Conservation (phyloP, 2,888 invertebrate genomes). For the Pseudeuparius sepicola region DNA sequence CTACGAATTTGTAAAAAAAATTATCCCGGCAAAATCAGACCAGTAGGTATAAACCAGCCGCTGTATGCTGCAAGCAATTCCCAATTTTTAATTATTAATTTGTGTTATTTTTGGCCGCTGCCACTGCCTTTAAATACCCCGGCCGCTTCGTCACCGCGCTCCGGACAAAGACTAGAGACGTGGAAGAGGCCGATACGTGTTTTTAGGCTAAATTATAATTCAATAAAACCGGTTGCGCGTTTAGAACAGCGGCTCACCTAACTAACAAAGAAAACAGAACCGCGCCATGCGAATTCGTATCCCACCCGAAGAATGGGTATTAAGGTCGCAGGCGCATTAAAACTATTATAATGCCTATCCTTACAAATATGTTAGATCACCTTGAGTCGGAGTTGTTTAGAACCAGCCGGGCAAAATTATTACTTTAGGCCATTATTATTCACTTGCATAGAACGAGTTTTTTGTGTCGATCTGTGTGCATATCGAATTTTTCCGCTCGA, state of each 20-base stretch:
- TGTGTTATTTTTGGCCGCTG: too few species aligned
- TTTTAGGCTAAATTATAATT: constrained; percentile 40
- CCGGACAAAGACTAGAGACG: too few species aligned
- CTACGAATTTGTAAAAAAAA: too few species aligned
- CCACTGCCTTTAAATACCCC: too few species aligned
- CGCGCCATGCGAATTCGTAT: constrained; percentile 33
- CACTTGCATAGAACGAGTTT: constrained; percentile 29
- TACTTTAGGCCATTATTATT: constrained; percentile 32
- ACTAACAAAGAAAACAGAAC: constrained; percentile 38
- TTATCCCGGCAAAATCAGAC: too few species aligned
- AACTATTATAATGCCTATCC: too few species aligned
- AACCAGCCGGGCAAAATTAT: constrained; percentile 32
- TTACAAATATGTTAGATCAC: constrained; percentile 35
- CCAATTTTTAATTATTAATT: too few species aligned
- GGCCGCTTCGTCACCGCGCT: too few species aligned
- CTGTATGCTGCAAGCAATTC: too few species aligned
- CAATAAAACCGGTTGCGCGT: constrained; percentile 38
- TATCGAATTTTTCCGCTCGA: too few species aligned
- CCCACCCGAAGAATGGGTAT: constrained; percentile 36
- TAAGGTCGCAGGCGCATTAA: constrained; percentile 35
- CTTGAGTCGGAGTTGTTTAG: constrained; percentile 30
- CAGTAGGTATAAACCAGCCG: too few species aligned
- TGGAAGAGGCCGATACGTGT: constrained; percentile 32
- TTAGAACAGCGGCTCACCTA: constrained; percentile 36
- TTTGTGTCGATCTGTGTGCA: constrained; percentile 20